A percentile compares a stretch with the other conserved stretches of the same genome.
Evolutionary conservation across 2,797 vertebrate species (phyloP).

Genomic region (Tragelaphus oryx): DNA sequence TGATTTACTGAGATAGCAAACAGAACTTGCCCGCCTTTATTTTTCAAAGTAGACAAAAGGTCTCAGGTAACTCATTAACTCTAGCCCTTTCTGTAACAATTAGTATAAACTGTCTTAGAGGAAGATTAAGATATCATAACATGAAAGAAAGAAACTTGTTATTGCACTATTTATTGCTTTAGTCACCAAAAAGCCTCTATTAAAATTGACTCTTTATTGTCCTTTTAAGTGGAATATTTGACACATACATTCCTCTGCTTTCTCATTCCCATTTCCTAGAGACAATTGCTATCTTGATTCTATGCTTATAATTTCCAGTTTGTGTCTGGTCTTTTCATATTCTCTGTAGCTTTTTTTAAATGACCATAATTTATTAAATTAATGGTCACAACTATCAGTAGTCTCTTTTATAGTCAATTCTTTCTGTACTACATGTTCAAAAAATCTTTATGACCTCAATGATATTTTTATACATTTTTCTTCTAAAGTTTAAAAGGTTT

Average conservation of each 20-base stretch:
- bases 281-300: background rate
- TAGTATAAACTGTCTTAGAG: background rate
- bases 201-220: background rate
- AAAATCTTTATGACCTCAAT: background rate
- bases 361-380: background rate
- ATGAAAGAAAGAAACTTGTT: background rate
- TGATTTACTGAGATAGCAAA: background rate
- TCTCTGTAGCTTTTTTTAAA: background rate
- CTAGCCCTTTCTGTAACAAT: background rate
- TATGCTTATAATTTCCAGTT: background rate
- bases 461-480: background rate
- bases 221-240: background rate
- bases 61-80: background rate
- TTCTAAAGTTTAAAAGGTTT: background rate
- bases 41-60: background rate
- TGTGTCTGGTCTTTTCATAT: background rate
- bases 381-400: background rate
- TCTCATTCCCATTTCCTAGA: background rate
- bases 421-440: background rate
- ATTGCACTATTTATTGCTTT: background rate
- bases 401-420: background rate
- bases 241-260: background rate
- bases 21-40: background rate
- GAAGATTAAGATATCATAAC: background rate
- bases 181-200: background rate